Evolutionary conservation across 2,113 vertebrate genomes (phyloP).

Genomic region (Rhizomys pruinosus): DNA sequence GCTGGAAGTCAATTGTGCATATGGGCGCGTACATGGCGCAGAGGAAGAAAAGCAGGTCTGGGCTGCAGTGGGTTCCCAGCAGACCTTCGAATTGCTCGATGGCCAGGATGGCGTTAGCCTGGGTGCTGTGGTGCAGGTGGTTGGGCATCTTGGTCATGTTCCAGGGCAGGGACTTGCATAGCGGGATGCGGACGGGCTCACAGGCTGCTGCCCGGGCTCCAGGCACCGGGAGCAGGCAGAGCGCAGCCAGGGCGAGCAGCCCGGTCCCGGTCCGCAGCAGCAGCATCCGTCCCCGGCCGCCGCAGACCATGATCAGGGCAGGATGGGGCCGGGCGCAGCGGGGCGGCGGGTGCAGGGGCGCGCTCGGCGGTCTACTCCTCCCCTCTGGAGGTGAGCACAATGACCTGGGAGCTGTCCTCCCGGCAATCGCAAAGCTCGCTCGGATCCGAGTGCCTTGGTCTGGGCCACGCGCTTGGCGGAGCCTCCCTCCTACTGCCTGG

Average conservation of each 20-base stretch:
- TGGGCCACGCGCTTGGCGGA: conserved; percentile 54
- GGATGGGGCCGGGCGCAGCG: neutral
- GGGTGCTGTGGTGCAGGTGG: conserved; percentile 99
- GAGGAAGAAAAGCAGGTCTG: conserved; percentile 96
- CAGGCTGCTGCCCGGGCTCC: conserved; percentile 88
- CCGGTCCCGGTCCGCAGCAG: conserved; percentile 27
- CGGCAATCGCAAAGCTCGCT: conserved; percentile 27
- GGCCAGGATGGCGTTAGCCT: conserved; percentile 98
- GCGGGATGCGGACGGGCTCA: conserved; percentile 95
- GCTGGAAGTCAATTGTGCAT: conserved; percentile 98
- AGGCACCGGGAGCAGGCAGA: conserved; percentile 84
- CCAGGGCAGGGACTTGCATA: conserved; percentile 96
- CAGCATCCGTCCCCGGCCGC: conserved; percentile 24
- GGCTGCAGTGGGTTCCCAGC: conserved; percentile 94
- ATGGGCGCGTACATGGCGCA: conserved; percentile 99
- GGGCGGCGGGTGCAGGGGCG: neutral
- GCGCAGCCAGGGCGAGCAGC: conserved; percentile 80
- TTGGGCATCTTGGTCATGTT: conserved; percentile 99
- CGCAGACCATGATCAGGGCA: conserved; percentile 55
- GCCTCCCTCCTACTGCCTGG: conserved; percentile 30
- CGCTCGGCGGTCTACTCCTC: conserved; percentile 25
- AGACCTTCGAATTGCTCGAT: conserved; percentile 98
- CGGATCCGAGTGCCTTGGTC: conserved; percentile 62
- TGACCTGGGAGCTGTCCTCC: conserved; percentile 57
- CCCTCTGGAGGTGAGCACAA: neutral